Evolutionary conservation across 2,888 invertebrate genomes (phyloP).

Genomic region (Rhimphoctona megacephalus): DNA sequence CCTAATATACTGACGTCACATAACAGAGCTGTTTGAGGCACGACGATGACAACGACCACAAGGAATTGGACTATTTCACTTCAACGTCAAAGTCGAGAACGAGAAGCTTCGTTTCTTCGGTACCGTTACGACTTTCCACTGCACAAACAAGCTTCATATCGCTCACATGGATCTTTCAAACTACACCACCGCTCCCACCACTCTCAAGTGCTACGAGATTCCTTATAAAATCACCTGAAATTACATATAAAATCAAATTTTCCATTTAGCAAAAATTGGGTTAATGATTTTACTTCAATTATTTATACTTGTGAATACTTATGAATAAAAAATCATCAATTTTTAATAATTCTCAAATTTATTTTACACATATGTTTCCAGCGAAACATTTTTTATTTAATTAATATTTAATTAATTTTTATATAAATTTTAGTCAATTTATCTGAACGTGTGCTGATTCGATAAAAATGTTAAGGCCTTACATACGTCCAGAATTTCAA

Average conservation of each 20-base stretch:
- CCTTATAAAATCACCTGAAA: slow-evolving; percentile 93
- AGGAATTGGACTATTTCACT: slow-evolving; percentile 80
- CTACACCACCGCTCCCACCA: slow-evolving; percentile 99
- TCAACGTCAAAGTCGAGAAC: slow-evolving; percentile 98
- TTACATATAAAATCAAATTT: neutral
- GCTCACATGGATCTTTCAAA: slow-evolving; percentile 98
- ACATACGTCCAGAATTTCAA: too few relatives aligned
- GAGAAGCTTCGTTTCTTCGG: slow-evolving; percentile 99
- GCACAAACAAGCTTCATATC: slow-evolving; percentile 99
- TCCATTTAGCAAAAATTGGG: too few relatives aligned
- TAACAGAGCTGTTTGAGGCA: slow-evolving; percentile 70
- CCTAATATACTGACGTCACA: slow-evolving; percentile 79
- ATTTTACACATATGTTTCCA: too few relatives aligned
- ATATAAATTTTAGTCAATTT: too few relatives aligned
- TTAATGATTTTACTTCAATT: too few relatives aligned
- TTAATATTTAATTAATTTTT: too few relatives aligned
- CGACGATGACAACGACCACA: slow-evolving; percentile 64
- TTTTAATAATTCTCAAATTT: too few relatives aligned
- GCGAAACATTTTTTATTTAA: too few relatives aligned
- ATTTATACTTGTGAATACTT: too few relatives aligned
- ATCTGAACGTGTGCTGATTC: too few relatives aligned
- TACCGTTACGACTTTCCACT: slow-evolving; percentile 99
- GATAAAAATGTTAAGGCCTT: too few relatives aligned
- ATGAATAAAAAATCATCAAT: too few relatives aligned
- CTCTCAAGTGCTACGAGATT: slow-evolving; percentile 97